Conservation (phyloP, 2,113 vertebrate species). For the Pollachius pollachius region DNA sequence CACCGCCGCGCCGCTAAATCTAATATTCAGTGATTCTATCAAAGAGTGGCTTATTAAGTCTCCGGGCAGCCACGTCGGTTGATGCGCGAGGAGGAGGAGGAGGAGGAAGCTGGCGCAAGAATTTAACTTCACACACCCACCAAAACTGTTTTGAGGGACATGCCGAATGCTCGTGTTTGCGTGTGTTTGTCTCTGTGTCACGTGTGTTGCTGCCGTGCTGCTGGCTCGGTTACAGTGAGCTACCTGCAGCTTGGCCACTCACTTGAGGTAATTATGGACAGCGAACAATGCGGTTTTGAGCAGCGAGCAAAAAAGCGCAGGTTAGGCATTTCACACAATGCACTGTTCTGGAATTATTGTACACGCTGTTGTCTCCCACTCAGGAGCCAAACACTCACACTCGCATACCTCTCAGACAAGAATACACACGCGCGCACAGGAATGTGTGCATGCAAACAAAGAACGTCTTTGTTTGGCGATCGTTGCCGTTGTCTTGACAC, state of each 20-base stretch:
- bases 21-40: conserved; percentile 54
- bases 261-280: not conserved
- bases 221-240: not conserved
- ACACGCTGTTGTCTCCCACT: conserved; percentile 64
- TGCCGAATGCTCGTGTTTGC: not conserved
- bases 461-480: conserved; percentile 69
- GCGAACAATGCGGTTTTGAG: conserved; percentile 31
- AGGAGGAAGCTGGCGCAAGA: conserved; percentile 11
- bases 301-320: conserved; percentile 24
- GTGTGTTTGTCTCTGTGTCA: not conserved
- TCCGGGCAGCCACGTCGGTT: conserved; percentile 27
- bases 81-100: conserved; percentile 16
- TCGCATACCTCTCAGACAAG: conserved; percentile 50
- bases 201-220: not conserved
- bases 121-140: conserved; percentile 35
- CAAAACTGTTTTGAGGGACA: too few species aligned
- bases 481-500: conserved; percentile 68
- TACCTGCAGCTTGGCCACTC: not conserved
- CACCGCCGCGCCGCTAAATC: conserved; percentile 45
- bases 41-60: conserved; percentile 51
- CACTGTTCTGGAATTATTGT: conserved; percentile 51
- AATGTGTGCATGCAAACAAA: conserved; percentile 51
- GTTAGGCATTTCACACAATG: conserved; percentile 56
- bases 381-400: conserved; percentile 39
- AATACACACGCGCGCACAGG: conserved; percentile 32